phyloP scores from a whole-genome alignment of 2,113 vertebrate species.

The Tyrannus savana region DNA sequence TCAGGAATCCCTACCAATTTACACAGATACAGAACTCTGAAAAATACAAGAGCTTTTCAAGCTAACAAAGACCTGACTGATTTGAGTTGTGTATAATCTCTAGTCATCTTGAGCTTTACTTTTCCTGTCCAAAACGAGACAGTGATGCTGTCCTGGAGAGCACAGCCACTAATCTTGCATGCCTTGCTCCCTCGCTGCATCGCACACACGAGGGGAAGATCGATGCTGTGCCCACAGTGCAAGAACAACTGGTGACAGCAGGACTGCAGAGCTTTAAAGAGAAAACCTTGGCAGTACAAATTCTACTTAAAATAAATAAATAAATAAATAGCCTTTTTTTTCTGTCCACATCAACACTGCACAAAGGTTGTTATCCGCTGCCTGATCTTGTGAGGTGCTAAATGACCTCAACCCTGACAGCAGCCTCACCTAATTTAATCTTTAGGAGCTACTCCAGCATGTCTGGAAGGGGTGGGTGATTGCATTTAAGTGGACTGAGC shows the following conservation, averaged over 20 bases:
- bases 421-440: not conserved
- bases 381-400: not conserved
- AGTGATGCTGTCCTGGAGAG: not conserved
- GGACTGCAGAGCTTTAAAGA: not conserved
- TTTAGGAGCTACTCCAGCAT: not conserved
- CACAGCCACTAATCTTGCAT: not conserved
- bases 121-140: not conserved
- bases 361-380: not conserved
- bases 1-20: not conserved
- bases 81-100: not conserved
- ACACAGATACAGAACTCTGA: not conserved
- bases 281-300: not conserved
- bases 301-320: not conserved
- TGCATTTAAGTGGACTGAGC: not conserved
- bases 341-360: not conserved
- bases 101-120: not conserved
- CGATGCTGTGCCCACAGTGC: not conserved
- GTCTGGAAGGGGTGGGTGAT: not conserved
- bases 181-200: not conserved
- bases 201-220: not conserved
- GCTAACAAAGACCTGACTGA: not conserved
- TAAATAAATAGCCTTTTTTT: too few species aligned
- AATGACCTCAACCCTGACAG: not conserved
- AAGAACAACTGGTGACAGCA: not conserved
- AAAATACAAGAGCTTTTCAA: not conserved